These are phyloP conservation scores for Synanceia verrucosa DNA, from an alignment of 2,797 vertebrate species.

Conservation along the genomic window DNA sequence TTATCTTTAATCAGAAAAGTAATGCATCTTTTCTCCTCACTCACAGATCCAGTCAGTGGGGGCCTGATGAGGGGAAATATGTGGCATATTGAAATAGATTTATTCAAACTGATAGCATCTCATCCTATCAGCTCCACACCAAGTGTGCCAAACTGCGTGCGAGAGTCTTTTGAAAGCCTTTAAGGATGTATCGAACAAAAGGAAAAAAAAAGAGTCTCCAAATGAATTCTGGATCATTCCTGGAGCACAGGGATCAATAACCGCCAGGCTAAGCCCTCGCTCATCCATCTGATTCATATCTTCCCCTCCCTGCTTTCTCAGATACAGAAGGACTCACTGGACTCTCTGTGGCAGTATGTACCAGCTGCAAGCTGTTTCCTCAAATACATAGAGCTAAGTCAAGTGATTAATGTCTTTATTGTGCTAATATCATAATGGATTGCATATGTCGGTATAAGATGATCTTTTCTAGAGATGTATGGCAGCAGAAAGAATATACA, in stretches of 20 bases:
- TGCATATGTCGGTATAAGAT: slow-evolving; percentile 32
- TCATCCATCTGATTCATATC: slow-evolving; percentile 83
- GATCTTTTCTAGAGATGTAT: slow-evolving; percentile 22
- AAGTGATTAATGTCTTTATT: slow-evolving; percentile 51
- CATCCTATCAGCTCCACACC: slow-evolving; percentile 60
- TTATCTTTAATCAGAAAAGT: slow-evolving; percentile 70
- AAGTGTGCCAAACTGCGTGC: slow-evolving; percentile 63
- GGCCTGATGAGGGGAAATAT: slow-evolving; percentile 61
- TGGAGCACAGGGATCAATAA: slow-evolving; percentile 80
- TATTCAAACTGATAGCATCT: slow-evolving; percentile 76
- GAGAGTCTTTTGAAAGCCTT: slow-evolving; percentile 74
- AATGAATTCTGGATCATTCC: slow-evolving; percentile 82
- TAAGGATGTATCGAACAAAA: slow-evolving; percentile 79
- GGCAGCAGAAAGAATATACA: slow-evolving; percentile 28
- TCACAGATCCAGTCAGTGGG: slow-evolving; percentile 59
- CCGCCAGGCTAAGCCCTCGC: slow-evolving; percentile 76
- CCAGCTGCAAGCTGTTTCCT: slow-evolving; percentile 48
- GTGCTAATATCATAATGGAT: slow-evolving; percentile 34
- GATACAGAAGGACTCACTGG: slow-evolving; percentile 52
- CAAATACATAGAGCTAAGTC: slow-evolving; percentile 37
- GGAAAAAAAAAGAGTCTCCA: slow-evolving; percentile 54
- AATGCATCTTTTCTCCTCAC: slow-evolving; percentile 67
- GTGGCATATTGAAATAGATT: slow-evolving; percentile 76
- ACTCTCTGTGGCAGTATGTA: slow-evolving; percentile 49
- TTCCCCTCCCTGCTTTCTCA: slow-evolving; percentile 50